phyloP scores from a whole-genome alignment of 2,113 vertebrate genomes.

The Calidris pugnax region DNA sequence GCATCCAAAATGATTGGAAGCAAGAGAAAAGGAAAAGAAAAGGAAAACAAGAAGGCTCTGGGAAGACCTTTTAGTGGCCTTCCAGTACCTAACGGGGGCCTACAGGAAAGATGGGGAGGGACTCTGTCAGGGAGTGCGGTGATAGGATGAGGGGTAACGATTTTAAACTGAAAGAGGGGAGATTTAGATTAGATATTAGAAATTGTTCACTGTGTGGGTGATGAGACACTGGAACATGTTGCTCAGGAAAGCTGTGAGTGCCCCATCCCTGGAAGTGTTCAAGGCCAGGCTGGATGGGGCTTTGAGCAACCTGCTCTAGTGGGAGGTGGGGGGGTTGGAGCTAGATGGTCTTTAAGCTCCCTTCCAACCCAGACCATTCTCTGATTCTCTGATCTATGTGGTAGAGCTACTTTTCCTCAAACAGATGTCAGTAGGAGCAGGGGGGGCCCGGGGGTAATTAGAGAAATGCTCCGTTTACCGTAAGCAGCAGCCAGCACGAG shows the following conservation, averaged over 20 bases:
- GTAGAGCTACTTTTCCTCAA: not conserved
- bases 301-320: not conserved
- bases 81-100: not conserved
- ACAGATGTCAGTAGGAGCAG: not conserved
- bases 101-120: not conserved
- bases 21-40: not conserved
- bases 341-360: not conserved
- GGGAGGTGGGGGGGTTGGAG: not conserved
- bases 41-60: not conserved
- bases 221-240: not conserved
- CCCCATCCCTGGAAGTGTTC: not conserved
- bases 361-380: not conserved
- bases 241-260: not conserved
- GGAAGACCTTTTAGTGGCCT: not conserved
- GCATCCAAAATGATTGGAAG: not conserved
- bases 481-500: not conserved
- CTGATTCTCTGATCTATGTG: not conserved
- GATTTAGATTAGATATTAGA: not conserved
- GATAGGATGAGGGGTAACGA: not conserved
- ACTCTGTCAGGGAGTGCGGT: not conserved
- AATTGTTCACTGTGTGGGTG: not conserved
- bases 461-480: not conserved
- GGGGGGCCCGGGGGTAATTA: not conserved
- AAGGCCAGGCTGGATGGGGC: not conserved
- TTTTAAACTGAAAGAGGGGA: not conserved